Evolutionary conservation across 2,888 invertebrate species (phyloP).

Genomic region (Amblyjoppa fuscipennis): DNA sequence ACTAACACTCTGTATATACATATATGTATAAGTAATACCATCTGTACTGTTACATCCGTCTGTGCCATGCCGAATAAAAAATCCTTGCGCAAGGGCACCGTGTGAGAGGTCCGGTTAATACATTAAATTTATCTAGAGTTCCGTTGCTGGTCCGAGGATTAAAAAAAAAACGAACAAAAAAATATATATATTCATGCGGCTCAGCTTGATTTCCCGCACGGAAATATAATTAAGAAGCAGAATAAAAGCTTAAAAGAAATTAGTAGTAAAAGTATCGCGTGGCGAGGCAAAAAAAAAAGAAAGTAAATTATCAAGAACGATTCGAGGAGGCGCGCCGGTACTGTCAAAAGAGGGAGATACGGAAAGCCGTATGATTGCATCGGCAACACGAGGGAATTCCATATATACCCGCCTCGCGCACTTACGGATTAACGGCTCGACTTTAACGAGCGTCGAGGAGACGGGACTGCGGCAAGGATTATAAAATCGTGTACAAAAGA

Average conservation of each 20-base stretch:
- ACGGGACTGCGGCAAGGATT: constrained; percentile 34
- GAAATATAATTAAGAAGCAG: constrained; percentile 16
- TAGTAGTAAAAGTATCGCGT: constrained; percentile 18
- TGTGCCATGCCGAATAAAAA: constrained; percentile 25
- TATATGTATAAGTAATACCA: neutral
- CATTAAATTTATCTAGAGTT: neutral
- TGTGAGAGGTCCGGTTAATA: neutral
- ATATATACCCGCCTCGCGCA: constrained; percentile 46
- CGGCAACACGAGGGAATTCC: constrained; percentile 5
- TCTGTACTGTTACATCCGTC: neutral
- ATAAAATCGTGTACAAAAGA: constrained; percentile 48
- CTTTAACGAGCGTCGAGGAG: constrained; percentile 54
- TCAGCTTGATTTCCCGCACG: neutral
- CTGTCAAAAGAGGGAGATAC: constrained; percentile 17
- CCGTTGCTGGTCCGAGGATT: neutral
- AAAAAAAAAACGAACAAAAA: constrained; percentile 14
- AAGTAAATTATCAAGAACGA: constrained; percentile 22
- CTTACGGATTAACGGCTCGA: constrained; percentile 51
- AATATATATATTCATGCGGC: neutral
- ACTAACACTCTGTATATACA: constrained; percentile 42
- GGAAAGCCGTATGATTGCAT: constrained; percentile 31
- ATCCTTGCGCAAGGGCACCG: constrained; percentile 44
- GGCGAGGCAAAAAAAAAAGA: constrained; percentile 12
- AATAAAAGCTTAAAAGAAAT: constrained; percentile 21
- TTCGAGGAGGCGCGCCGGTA: neutral